Evolutionary conservation across 2,797 vertebrate species (phyloP), one percentile per base, ranked within the genome.

Genomic region (Phataginus tetradactyla): DNA sequence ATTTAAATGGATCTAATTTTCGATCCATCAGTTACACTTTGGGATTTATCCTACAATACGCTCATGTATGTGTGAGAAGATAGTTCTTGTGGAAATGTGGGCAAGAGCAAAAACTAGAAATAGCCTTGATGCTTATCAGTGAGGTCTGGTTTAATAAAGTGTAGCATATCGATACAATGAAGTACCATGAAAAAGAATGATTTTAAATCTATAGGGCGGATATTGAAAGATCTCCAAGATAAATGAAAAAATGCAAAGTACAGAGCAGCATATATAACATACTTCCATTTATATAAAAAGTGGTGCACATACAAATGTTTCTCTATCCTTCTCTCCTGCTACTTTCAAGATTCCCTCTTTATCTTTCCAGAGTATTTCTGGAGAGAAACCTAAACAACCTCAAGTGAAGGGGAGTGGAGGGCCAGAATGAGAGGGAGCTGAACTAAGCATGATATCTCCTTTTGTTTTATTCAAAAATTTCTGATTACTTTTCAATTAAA

Each of bases 311-410:
- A 27, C 17, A 77, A 23, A 45, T n/a, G 18, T 37, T 64, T 90
- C 69, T 34, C 15, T 9, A 3, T 18, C 18, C 12, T 39, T 59
- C 63, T 57, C 45, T 78, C 51, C 32, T n/a, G 42, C 49, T 27
- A 7, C 49, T 88, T 63, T 69, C 39, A 85, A 81, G 63, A 78
- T 20, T 23, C 23, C 49, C 61, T 79, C 32, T 68, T 57, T 83
- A 64, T 49, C 23, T 90, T 69, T 77, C 85, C 42, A 51, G 32
- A 86, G 39, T 77, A 57, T 85, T 66, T 92, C 77, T 94, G 61
- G 79, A 92, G 71, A 93, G 69, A 91, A 69, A 66, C 34, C 39
- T 71, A 51, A 84, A 55, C 86, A 64, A 14, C 18, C 32, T 95
- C n/a, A 18, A 69, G 55, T 12, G 32, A 80, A 20, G 55, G 13